Evolutionary conservation across 2,797 vertebrate species (phyloP).

Genomic region (Smutsia gigantea): DNA sequence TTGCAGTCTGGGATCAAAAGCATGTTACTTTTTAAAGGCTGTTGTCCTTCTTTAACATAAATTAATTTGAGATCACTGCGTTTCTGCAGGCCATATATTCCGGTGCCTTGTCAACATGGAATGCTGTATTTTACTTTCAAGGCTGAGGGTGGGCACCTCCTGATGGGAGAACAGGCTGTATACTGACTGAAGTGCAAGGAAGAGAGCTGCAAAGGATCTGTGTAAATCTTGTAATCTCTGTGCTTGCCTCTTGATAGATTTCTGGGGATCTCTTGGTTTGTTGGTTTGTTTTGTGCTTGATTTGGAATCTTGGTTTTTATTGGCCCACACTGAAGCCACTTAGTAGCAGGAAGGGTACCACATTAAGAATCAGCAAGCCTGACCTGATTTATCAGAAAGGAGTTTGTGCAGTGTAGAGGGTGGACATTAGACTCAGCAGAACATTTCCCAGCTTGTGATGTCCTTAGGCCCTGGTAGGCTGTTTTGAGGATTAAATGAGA

Average conservation of each 20-base stretch:
- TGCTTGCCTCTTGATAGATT: neutral
- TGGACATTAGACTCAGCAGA: neutral
- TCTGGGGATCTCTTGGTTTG: neutral
- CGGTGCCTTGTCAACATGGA: neutral
- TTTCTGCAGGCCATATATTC: neutral
- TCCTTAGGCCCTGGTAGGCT: neutral
- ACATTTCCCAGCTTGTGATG: neutral
- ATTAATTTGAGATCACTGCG: neutral
- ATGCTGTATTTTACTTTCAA: neutral
- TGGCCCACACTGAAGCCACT: neutral
- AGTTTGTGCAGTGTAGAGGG: neutral
- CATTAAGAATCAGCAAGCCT: constrained; percentile 30
- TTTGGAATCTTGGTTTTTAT: constrained; percentile 31
- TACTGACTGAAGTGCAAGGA: neutral
- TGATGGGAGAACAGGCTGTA: neutral
- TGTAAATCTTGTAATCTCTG: neutral
- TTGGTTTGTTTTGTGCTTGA: neutral
- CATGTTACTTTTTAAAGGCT: neutral
- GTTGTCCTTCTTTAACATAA: neutral
- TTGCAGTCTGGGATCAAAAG: neutral
- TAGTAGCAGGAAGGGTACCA: neutral
- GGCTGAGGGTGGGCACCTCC: neutral
- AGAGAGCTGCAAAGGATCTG: neutral
- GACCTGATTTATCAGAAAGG: neutral
- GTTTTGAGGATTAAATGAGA: neutral